Percentiles rank a stretch among this genome's conserved stretches.
Evolutionary conservation across 2,113 vertebrate species (phyloP).

Genomic region (Grus americana): DNA sequence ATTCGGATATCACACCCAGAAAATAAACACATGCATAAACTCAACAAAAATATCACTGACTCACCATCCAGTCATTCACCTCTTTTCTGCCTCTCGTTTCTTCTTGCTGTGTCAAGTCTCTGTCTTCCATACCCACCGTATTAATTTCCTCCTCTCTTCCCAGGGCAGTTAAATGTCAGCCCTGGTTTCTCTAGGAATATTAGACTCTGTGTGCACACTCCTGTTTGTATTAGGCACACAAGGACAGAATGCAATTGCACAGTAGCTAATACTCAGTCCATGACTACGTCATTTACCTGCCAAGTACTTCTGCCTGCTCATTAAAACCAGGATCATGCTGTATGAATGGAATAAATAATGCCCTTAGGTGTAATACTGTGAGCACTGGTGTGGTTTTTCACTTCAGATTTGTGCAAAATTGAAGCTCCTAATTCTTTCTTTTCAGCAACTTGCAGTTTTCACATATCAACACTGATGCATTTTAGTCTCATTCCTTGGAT

Average conservation of each 20-base stretch:
- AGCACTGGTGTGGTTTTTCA: background rate
- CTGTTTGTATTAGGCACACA: constrained; percentile 2
- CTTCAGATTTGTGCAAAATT: background rate
- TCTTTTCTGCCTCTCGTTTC: constrained; percentile 24
- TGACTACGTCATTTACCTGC: background rate
- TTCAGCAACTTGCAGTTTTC: background rate
- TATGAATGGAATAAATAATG: background rate
- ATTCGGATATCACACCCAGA: constrained; percentile 51
- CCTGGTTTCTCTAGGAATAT: background rate
- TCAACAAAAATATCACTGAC: constrained; percentile 51
- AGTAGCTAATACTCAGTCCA: constrained; percentile 23
- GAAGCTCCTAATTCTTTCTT: background rate
- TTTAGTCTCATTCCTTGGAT: background rate
- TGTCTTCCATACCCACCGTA: background rate
- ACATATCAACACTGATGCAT: background rate
- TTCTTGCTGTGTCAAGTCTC: background rate
- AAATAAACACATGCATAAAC: constrained; percentile 55
- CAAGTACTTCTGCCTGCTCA: constrained; percentile 27
- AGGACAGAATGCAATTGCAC: constrained; percentile 14
- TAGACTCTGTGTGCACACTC: background rate
- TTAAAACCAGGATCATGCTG: background rate
- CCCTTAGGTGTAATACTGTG: background rate
- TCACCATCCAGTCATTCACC: constrained; percentile 4
- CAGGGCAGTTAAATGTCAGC: background rate
- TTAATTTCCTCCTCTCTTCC: constrained; percentile 17